A percentile compares a stretch with the other conserved stretches of the same genome.
phyloP scores from a whole-genome alignment of 2,113 vertebrate genomes.

The Oreochromis tanganicae region DNA sequence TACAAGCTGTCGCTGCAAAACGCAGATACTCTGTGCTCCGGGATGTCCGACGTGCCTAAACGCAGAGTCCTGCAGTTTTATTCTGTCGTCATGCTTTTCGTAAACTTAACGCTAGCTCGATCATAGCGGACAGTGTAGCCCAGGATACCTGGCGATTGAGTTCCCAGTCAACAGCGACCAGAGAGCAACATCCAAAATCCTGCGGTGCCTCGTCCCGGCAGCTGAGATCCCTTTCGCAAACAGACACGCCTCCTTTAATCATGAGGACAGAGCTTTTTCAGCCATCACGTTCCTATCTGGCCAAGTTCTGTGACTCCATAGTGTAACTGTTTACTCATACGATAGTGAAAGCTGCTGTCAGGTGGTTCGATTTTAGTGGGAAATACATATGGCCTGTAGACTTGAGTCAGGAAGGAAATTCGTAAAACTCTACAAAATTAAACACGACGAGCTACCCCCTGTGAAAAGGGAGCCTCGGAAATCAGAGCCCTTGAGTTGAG shows the following conservation, averaged over 20 bases:
- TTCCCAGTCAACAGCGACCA: not conserved
- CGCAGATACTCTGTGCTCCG: not conserved
- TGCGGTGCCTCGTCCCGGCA: constrained; percentile 3
- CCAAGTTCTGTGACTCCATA: not conserved
- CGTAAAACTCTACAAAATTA: not conserved
- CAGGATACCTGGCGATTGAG: not conserved
- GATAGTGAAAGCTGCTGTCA: not conserved
- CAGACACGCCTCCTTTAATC: constrained; percentile 27
- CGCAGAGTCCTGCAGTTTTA: not conserved
- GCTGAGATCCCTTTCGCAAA: not conserved
- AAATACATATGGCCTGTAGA: not conserved
- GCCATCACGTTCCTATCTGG: not conserved
- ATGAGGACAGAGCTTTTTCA: not conserved
- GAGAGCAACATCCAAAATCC: not conserved
- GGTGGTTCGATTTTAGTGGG: not conserved
- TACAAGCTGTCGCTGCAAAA: not conserved
- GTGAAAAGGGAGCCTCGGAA: not conserved
- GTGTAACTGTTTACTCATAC: not conserved
- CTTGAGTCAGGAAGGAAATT: not conserved
- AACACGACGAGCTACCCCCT: not conserved
- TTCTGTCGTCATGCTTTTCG: not conserved
- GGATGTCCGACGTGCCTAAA: not conserved
- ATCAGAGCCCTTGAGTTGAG: not conserved
- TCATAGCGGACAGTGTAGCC: not conserved
- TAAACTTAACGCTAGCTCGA: not conserved